Evolutionary conservation across 1,140 invertebrate genomes (phyloP).

Genomic region (Neuroterus valhalla): DNA sequence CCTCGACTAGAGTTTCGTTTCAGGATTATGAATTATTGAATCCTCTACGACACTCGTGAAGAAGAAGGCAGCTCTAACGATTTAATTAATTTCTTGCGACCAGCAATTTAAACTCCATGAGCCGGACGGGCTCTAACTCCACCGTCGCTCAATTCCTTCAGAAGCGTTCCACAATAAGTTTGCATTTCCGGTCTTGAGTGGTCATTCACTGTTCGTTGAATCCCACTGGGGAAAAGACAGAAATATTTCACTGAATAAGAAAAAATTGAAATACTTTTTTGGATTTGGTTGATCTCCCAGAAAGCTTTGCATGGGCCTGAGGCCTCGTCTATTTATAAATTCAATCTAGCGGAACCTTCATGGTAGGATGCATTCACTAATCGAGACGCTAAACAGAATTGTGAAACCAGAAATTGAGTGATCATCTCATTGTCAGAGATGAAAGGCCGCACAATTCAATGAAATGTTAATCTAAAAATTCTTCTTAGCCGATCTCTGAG

Average conservation of each 20-base stretch:
- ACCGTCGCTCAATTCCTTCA: slow-evolving; percentile 6
- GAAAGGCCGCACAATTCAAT: not conserved
- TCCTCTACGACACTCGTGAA: not conserved
- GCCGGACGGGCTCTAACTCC: not conserved
- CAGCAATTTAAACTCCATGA: not conserved
- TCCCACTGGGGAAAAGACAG: not conserved
- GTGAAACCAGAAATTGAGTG: not conserved
- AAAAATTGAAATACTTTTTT: not conserved
- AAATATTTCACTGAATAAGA: not conserved
- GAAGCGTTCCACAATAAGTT: slow-evolving; percentile 16
- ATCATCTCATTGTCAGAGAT: not conserved
- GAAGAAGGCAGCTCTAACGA: not conserved
- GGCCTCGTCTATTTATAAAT: slow-evolving; percentile 66
- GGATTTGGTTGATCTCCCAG: slow-evolving; percentile 41
- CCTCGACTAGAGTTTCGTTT: no score
- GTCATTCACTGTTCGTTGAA: slow-evolving; percentile 14
- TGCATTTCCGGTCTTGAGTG: slow-evolving; percentile 18
- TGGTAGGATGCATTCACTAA: slow-evolving; percentile 18
- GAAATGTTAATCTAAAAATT: not conserved
- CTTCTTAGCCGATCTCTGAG: not conserved
- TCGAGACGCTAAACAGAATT: not conserved
- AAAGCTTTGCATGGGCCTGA: slow-evolving; percentile 58
- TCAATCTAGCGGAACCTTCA: slow-evolving; percentile 31
- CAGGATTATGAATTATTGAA: no score
- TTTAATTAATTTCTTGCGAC: slow-evolving; percentile 7